Evolutionary conservation across 2,113 vertebrate species (phyloP).

Genomic region (Nanger granti): DNA sequence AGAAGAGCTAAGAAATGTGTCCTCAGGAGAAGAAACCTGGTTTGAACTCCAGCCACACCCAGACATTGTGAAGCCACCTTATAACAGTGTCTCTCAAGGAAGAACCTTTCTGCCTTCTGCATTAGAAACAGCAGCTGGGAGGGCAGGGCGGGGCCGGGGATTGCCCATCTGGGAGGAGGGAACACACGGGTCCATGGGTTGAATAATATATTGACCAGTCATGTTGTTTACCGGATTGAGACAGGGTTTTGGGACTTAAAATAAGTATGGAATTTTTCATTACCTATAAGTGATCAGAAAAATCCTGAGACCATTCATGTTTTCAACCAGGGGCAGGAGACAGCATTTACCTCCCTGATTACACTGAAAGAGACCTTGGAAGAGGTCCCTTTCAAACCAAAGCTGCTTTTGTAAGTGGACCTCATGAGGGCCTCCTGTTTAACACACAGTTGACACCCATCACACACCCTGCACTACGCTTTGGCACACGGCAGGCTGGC

Average conservation of each 20-base stretch:
- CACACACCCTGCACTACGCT: not conserved
- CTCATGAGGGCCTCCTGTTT: not conserved
- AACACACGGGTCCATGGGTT: not conserved
- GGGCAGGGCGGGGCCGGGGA: not conserved
- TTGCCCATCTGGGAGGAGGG: not conserved
- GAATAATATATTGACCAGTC: not conserved
- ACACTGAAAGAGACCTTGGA: not conserved
- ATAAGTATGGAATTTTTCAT: not conserved
- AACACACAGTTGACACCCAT: no score
- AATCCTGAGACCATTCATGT: not conserved
- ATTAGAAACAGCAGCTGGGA: not conserved
- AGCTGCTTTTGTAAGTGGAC: not conserved
- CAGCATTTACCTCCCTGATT: not conserved
- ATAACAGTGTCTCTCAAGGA: not conserved
- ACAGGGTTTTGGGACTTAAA: not conserved
- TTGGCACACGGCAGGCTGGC: not conserved
- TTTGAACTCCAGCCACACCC: not conserved
- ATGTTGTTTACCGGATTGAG: not conserved
- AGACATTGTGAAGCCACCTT: not conserved
- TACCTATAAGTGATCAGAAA: not conserved
- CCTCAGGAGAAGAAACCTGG: not conserved
- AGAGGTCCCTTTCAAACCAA: not conserved
- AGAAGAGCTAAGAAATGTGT: not conserved
- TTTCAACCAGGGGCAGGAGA: not conserved
- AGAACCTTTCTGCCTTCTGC: not conserved